Evolutionary conservation across 1,140 invertebrate genomes (phyloP), one percentile per base, ranked within the genome.

Genomic region (Zaprionus kolodkinae): DNA sequence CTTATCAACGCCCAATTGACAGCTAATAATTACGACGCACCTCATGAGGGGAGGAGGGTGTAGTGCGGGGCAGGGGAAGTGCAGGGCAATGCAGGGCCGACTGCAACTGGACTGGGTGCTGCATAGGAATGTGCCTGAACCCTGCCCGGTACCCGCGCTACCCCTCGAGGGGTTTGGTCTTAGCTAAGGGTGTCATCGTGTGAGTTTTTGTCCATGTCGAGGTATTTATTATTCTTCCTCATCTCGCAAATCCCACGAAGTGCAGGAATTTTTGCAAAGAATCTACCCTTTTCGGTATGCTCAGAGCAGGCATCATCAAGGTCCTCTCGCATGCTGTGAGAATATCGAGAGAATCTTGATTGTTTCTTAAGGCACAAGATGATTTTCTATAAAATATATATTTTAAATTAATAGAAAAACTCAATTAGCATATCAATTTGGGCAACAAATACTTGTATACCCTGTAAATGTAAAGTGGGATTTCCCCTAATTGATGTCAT

Each of bases 11-110:
- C 76, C 84, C 83, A 87, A 78, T 85, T 89, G 85, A 81, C 85
- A 89, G 85, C 78, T 71, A 89, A 89, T 88, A 88, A 89, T 89
- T 89, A 85, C 55, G 60, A 85, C 55, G 60, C 71, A 78, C 69
- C 76, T 69, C 50, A 2, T 1, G 17, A 3, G 4, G n/a, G 45
- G 1, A 12, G 45, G 17, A 12, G 45, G 12, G 45, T 9, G 10
- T 11, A 5, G 1, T 2, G 15, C 11, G 45, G 6, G 9, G 45
- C 9, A 21, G 45, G 45, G 45, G 21, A 64, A 27, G 45, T 43
- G 40, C 9, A 35, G 27, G 27, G 30, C 10, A 45, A 68, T 75
- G 72, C 76, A 80, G 81, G 67, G 69, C 45, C 21, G 66, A 69
- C 67, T 81, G 84, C 84, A 89, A 66, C 55, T 55, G 79, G 48